Base-by-base conservation (phyloP, 2,797 vertebrate genomes). In the Odontamblyopus rebecca region DNA sequence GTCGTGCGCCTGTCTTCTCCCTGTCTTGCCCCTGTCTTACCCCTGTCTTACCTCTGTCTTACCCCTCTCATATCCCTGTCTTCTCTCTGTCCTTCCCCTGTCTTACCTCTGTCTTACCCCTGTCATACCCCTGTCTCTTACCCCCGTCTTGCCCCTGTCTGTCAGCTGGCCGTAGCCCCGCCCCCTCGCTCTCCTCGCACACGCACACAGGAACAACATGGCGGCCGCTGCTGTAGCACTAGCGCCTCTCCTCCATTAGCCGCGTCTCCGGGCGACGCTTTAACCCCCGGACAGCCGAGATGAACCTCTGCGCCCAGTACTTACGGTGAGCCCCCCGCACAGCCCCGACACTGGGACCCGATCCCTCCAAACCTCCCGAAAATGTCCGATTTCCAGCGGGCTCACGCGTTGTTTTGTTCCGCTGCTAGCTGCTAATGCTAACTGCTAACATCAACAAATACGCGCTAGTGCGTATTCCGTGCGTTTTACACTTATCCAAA, bases 281-380 rank as follows among this genome's bases (percentile, higher is more conserved):
- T 82, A 92, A 74, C 72, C 75, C 61, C 87, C 70, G 51, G 80
- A 87, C 87, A 77, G 86, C 69, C 88, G 94, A 89, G 82, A 95
- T 95, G 94, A 94, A 92, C 92, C 89, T 93, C 88, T 94, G 93
- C 84, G 89, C 91, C 44, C 92, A 94, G 15, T 94, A 91, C 44
- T 84, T 94, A 68, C 89, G 94, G 93, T 94, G 79, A 80, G 89
- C 53, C 18, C 6, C 5, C 0, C 0, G 2, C 29, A 9, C 54
- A 0, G 0, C 4, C 38, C 1, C 1, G 1, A 0, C 6, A 0
- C 2, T 4, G 1, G 0, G 0, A 38, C 0, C 3, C 9, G 2
- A 0, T 29, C 1, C 23, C 13, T 1, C 0, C 29, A 0, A 67
- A 15, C 44, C 56, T 0, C 0, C 0, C 1, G 61, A 1, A 11